Conservation (phyloP, 2,888 invertebrate genomes). For the Brenthis hecate region DNA sequence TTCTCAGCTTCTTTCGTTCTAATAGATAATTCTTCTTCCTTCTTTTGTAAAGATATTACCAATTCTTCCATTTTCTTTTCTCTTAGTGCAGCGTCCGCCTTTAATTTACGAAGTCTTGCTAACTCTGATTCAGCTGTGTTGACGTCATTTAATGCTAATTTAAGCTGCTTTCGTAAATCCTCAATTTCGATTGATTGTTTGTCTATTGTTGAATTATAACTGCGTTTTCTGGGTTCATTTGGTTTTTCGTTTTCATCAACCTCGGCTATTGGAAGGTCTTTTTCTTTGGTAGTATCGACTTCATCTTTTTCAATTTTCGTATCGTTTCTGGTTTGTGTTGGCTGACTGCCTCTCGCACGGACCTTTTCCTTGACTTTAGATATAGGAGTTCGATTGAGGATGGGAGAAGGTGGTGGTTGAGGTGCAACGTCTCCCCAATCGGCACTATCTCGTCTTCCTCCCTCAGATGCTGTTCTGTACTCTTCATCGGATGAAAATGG, state of each 20-base stretch:
- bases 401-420: constrained; percentile 82
- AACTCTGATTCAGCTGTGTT: constrained; percentile 88
- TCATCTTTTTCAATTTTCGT: constrained; percentile 79
- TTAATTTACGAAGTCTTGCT: constrained; percentile 86
- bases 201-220: constrained; percentile 81
- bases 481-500: constrained; percentile 93
- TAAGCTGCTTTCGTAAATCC: constrained; percentile 87
- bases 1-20: constrained; percentile 87
- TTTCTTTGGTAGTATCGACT: constrained; percentile 78
- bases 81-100: constrained; percentile 86
- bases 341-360: constrained; percentile 83
- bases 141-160: constrained; percentile 83
- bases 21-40: constrained; percentile 88
- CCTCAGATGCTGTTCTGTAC: constrained; percentile 93
- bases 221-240: constrained; percentile 75
- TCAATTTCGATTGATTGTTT: constrained; percentile 86
- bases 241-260: constrained; percentile 76
- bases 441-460: constrained; percentile 89
- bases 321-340: constrained; percentile 76
- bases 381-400: constrained; percentile 82
- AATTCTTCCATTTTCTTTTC: constrained; percentile 91
- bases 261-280: constrained; percentile 62
- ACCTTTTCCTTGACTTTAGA: constrained; percentile 80
- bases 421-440: constrained; percentile 88
- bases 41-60: constrained; percentile 87